Evolutionary conservation across 2,797 vertebrate genomes (phyloP).

Genomic region (Trachurus trachurus): DNA sequence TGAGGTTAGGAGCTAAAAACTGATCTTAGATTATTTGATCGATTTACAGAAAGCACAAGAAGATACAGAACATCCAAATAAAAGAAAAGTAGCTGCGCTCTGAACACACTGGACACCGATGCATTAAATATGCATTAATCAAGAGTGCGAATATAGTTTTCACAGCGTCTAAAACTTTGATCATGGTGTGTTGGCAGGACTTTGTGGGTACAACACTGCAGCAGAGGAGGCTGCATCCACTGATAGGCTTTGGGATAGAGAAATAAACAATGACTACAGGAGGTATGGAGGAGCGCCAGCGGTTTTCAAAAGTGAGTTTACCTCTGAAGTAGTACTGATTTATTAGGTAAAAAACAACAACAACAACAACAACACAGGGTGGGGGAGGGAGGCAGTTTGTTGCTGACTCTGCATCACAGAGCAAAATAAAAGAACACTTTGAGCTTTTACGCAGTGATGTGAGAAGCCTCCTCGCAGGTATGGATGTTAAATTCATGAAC

Average conservation of each 20-base stretch:
- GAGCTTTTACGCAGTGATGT: conserved; percentile 32
- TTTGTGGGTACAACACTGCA: conserved; percentile 16
- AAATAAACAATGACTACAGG: conserved; percentile 24
- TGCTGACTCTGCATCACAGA: conserved; percentile 59
- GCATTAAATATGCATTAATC: conserved; percentile 17
- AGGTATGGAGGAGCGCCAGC: conserved; percentile 9
- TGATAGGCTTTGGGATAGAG: conserved; percentile 17
- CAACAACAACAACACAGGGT: neutral
- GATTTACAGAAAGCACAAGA: neutral
- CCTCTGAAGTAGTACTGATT: conserved; percentile 30
- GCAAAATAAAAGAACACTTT: conserved; percentile 51
- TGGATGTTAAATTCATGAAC: conserved; percentile 75
- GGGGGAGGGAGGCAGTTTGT: conserved; percentile 21
- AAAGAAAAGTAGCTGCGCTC: conserved; percentile 17
- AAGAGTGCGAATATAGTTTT: neutral
- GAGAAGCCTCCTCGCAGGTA: conserved; percentile 56
- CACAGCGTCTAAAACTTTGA: conserved; percentile 11
- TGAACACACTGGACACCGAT: conserved; percentile 24
- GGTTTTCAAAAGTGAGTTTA: conserved; percentile 24
- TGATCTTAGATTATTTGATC: conserved; percentile 1
- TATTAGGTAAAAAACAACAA: conserved; percentile 40
- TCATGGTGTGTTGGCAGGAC: conserved; percentile 12
- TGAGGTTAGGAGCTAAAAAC: neutral
- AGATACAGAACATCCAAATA: neutral
- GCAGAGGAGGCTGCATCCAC: conserved; percentile 18